Percentiles rank a stretch among this genome's conserved stretches.
Conservation (phyloP, 2,888 invertebrate species). For the Cheilosia vulpina region DNA sequence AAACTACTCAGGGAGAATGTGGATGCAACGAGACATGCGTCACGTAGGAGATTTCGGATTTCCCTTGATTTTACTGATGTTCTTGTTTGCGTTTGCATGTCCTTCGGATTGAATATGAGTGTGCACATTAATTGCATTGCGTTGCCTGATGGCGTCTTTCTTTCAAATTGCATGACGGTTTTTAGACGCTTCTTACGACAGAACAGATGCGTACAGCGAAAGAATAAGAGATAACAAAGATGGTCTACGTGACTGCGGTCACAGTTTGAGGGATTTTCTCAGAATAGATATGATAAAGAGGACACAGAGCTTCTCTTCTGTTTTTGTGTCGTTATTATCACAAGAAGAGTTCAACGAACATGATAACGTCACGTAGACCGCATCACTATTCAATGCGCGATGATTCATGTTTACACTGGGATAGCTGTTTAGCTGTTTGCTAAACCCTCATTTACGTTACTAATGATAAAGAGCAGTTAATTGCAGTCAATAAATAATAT, state of each 20-base stretch:
- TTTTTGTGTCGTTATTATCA: neutral
- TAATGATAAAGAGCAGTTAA: no score
- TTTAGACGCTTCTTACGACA: neutral
- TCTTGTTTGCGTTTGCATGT: slow-evolving; percentile 7
- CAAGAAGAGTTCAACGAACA: slow-evolving; percentile 4
- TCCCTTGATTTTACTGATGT: neutral
- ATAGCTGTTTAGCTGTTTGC: no score
- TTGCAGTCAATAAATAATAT: no score
- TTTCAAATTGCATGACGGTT: neutral
- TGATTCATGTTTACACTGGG: no score
- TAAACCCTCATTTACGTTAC: no score
- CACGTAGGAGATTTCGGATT: neutral
- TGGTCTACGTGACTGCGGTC: slow-evolving; percentile 34
- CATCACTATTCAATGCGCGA: neutral
- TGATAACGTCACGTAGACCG: slow-evolving; percentile 13
- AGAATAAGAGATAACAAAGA: neutral
- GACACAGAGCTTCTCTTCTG: neutral
- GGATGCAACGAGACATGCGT: neutral
- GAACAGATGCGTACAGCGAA: slow-evolving; percentile 10
- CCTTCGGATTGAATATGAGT: slow-evolving; percentile 6
- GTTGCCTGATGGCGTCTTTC: neutral
- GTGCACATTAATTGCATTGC: neutral
- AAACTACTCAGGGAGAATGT: neutral
- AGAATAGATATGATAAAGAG: neutral
- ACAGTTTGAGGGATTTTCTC: slow-evolving; percentile 6